phyloP scores from a whole-genome alignment of 2,797 vertebrate genomes.

The Acomys russatus region DNA sequence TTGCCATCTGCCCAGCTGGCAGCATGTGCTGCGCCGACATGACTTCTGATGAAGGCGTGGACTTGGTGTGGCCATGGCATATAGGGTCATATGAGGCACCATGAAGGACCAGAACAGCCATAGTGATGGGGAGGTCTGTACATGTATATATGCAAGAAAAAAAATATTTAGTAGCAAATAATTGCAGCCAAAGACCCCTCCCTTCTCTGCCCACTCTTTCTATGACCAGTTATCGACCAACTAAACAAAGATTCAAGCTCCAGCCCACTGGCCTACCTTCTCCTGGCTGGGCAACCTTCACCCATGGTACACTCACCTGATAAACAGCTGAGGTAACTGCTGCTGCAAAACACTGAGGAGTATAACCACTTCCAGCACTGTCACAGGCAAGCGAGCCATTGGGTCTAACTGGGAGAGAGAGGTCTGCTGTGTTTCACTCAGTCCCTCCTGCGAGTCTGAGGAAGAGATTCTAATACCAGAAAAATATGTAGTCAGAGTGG shows the following conservation, averaged over 20 bases:
- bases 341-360: constrained; percentile 16
- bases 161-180: neutral
- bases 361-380: constrained; percentile 3
- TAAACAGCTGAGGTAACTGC: neutral
- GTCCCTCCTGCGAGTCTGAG: neutral
- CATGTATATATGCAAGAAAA: fast-evolving
- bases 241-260: neutral
- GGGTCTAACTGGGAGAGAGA: neutral
- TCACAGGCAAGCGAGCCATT: neutral
- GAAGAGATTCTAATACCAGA: neutral
- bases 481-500: neutral
- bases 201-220: neutral
- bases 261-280: neutral
- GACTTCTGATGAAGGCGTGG: neutral
- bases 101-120: no score
- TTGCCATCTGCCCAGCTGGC: neutral
- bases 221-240: neutral
- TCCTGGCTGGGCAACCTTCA: neutral
- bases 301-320: neutral
- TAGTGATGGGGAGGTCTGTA: no score
- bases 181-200: neutral
- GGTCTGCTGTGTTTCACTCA: neutral
- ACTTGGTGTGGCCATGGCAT: neutral
- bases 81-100: neutral
- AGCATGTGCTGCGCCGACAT: neutral